Conservation (phyloP, 2,888 invertebrate genomes). For the Coenonympha arcania region DNA sequence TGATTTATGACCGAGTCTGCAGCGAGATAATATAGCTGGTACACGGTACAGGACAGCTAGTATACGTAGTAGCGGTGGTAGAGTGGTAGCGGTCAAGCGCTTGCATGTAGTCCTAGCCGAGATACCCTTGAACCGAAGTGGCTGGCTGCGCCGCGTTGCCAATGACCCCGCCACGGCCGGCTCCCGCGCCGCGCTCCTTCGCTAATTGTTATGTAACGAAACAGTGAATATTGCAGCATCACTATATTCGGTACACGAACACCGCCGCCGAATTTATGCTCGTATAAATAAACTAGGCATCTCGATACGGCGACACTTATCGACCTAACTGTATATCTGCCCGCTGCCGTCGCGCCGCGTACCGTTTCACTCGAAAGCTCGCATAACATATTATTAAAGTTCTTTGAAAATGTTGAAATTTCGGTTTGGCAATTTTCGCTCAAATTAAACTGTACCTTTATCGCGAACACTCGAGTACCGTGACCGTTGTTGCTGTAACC, state of each 20-base stretch:
- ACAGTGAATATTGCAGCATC: constrained; percentile 54
- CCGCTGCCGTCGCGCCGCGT: too few species aligned
- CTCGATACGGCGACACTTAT: constrained; percentile 14
- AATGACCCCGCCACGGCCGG: constrained; percentile 76
- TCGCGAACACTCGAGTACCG: constrained; percentile 17
- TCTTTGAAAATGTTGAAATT: constrained; percentile 6
- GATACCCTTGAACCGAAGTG: constrained; percentile 74
- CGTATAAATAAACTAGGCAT: constrained; percentile 15
- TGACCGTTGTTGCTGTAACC: constrained; percentile 28
- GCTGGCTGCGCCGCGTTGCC: constrained; percentile 74
- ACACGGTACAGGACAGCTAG: too few species aligned
- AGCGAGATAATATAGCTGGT: too few species aligned
- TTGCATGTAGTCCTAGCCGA: constrained; percentile 58
- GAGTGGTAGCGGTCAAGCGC: constrained; percentile 20
- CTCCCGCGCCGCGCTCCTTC: constrained; percentile 36
- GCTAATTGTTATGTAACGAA: constrained; percentile 73
- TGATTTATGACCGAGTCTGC: too few species aligned
- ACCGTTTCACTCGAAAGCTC: constrained; percentile 14
- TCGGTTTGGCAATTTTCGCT: constrained; percentile 7
- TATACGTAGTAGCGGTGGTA: too few species aligned
- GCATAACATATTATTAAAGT: constrained; percentile 12
- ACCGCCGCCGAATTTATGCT: constrained; percentile 12
- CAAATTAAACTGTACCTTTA: background rate
- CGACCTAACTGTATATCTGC: constrained; percentile 25
- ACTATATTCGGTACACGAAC: constrained; percentile 46